Evolutionary conservation across 2,113 vertebrate genomes (phyloP).

Genomic region (Danionella cerebrum): DNA sequence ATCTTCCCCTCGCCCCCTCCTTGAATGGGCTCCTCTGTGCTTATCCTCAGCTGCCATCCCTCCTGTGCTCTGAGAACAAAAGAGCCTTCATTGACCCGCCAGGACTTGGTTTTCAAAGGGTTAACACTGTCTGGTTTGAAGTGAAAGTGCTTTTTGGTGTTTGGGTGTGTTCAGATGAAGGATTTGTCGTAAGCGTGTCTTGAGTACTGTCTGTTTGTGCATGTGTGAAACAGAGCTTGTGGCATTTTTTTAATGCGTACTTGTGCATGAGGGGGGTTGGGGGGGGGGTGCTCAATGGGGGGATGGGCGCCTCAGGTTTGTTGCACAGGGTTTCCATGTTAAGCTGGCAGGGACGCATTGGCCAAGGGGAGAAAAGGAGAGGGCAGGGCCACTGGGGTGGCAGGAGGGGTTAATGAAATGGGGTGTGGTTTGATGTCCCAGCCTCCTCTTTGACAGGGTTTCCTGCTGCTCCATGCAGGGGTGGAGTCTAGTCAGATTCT

Average conservation of each 20-base stretch:
- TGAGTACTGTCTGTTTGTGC: slow-evolving; percentile 4
- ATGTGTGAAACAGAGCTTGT: slow-evolving; percentile 14
- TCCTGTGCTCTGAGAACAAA: slow-evolving; percentile 54
- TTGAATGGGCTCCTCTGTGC: slow-evolving; percentile 4
- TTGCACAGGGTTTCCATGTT: slow-evolving; percentile 71
- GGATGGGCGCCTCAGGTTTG: slow-evolving; percentile 65
- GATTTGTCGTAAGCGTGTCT: background rate
- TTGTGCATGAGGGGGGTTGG: slow-evolving; percentile 27
- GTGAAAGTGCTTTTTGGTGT: slow-evolving; percentile 15
- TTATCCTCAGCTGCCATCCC: slow-evolving; percentile 19
- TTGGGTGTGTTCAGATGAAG: slow-evolving; percentile 18
- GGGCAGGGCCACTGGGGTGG: slow-evolving; percentile 35
- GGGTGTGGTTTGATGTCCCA: slow-evolving; percentile 61
- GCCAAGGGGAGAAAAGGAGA: slow-evolving; percentile 54
- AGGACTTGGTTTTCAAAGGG: slow-evolving; percentile 44
- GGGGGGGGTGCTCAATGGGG: slow-evolving; percentile 51
- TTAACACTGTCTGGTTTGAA: slow-evolving; percentile 49
- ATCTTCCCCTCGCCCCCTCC: background rate
- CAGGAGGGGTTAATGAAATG: slow-evolving; percentile 65
- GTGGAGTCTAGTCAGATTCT: slow-evolving; percentile 60
- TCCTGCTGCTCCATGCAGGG: slow-evolving; percentile 68
- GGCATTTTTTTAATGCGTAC: slow-evolving; percentile 16
- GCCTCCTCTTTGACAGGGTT: slow-evolving; percentile 62
- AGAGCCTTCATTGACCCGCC: slow-evolving; percentile 54
- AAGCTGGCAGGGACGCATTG: slow-evolving; percentile 71